A percentile compares a stretch with the other conserved stretches of the same genome.
These are phyloP conservation scores for Brachymystax lenok DNA, from an alignment of 2,797 vertebrate species.

Conservation along the genomic window DNA sequence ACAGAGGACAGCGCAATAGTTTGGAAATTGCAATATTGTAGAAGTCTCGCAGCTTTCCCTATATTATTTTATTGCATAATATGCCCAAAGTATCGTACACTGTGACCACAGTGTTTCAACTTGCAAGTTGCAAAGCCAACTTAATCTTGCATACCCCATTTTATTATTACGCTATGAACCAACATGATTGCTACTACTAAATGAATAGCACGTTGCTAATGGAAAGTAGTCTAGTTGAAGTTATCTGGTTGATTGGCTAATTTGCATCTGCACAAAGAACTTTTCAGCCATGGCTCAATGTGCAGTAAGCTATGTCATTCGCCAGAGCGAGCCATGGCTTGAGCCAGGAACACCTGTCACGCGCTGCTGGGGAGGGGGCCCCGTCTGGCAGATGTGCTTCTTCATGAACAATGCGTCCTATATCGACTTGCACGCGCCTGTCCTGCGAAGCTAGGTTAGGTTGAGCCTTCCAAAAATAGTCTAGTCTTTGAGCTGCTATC, in stretches of 20 bases:
- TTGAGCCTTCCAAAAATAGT: constrained; percentile 40
- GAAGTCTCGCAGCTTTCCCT: background rate
- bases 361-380: constrained; percentile 31
- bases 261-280: constrained; percentile 27
- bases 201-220: background rate
- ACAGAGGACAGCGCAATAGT: background rate
- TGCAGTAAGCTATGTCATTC: constrained; percentile 39
- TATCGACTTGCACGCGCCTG: constrained; percentile 67
- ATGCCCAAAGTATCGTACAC: background rate
- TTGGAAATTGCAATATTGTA: background rate
- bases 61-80: background rate
- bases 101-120: background rate
- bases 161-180: background rate
- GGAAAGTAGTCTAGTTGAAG: background rate
- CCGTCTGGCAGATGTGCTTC: constrained; percentile 64
- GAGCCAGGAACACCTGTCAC: constrained; percentile 72
- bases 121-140: background rate
- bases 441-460: constrained; percentile 43
- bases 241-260: constrained; percentile 4
- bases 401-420: constrained; percentile 54
- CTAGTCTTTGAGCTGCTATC: constrained; percentile 21
- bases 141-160: background rate
- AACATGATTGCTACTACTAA: background rate
- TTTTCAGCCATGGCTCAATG: constrained; percentile 11
- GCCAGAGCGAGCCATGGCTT: constrained; percentile 26